Conservation (phyloP, 2,113 vertebrate species). For the Atractosteus spatula region DNA sequence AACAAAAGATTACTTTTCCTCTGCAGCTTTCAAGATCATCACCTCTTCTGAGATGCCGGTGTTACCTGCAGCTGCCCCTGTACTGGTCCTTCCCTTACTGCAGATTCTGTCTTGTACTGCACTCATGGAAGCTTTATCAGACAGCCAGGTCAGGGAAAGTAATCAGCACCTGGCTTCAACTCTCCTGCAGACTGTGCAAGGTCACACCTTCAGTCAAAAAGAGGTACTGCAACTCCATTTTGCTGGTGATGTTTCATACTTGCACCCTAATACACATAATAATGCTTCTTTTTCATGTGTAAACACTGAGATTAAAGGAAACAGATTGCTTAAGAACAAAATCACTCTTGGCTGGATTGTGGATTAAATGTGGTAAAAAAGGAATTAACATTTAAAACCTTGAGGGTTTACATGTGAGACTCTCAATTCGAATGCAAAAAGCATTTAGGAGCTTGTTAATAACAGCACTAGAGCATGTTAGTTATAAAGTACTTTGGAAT, state of each 20-base stretch:
- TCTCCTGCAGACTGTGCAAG: constrained; percentile 65
- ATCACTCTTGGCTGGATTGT: background rate
- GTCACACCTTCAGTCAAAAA: constrained; percentile 11
- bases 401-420: background rate
- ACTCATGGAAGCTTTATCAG: constrained; percentile 68
- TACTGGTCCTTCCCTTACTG: constrained; percentile 81
- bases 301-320: background rate
- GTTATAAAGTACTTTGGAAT: background rate
- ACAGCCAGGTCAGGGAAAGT: constrained; percentile 49
- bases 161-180: constrained; percentile 70
- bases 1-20: constrained; percentile 4
- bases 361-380: background rate
- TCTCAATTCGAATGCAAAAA: background rate
- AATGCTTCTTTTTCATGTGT: background rate
- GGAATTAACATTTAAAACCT: background rate
- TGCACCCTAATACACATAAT: background rate
- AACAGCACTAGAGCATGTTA: no score
- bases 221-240: constrained; percentile 8
- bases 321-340: background rate
- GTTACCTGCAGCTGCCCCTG: constrained; percentile 52
- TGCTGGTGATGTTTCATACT: no score
- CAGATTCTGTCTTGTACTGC: constrained; percentile 78
- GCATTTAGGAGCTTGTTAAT: no score
- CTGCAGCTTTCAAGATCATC: constrained; percentile 71
- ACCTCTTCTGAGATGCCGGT: constrained; percentile 48